Base-by-base conservation (phyloP, 1,140 invertebrate species). In the Temnothorax longispinosus region DNA sequence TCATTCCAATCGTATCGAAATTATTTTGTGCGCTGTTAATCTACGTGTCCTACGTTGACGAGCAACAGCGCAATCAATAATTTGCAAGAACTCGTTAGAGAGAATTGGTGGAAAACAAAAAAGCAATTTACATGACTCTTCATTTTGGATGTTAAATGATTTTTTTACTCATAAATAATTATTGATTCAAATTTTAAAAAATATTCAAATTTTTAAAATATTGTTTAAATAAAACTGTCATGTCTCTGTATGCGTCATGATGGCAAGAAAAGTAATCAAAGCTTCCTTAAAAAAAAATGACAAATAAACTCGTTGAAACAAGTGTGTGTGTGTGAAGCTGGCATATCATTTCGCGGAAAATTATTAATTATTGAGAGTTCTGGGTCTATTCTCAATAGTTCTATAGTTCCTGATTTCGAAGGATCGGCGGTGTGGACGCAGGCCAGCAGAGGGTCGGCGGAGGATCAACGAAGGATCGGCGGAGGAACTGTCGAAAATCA, bases 251-350 rank as follows among this genome's bases (percentile, higher is more conserved):
- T 77, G 15, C 5, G 8, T 18, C 15, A 62, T 3, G n/a, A 47
- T 21, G 27, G 15, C 27, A 15, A 47, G 21, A 38, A 5, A 27
- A 2, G n/a, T 35, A 7, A 10, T 8, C 11, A 32, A 56, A 56
- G 52, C 5, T 47, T 62, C 11, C 11, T 13, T 10, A 47, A 47
- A 62, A 60, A 11, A 38, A 21, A 41, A 60, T 0, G 0, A 5
- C 3, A 75, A 58, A 75, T 75, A 75, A 75, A 75, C 13, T 41
- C n/a, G 54, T 18, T 77, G 27, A 27, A 27, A 27, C 27, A 27
- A 0, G 27, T 27, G 27, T 27, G 27, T 27, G 27, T 27, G 27
- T 27, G 27, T 27, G 27, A 21, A 21, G 21, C 21, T 21, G 21
- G 21, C 21, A 21, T 21, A 21, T 21, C 21, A 21, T 21, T 21